These are phyloP conservation scores for Akabosia matsudoensis DNA, from an alignment of 1,140 invertebrate genomes.

Conservation along the genomic window DNA sequence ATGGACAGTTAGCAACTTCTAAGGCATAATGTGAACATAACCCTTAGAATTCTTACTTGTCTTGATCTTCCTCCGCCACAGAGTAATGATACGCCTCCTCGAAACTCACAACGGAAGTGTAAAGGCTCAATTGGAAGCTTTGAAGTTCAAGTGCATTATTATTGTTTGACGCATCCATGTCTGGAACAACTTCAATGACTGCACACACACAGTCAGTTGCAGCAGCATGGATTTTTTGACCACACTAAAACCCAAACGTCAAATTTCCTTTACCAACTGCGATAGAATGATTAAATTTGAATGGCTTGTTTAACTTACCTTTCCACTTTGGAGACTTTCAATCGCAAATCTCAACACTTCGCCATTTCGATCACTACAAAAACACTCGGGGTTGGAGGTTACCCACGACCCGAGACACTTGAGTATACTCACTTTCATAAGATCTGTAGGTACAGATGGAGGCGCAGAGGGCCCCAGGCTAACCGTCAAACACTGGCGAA, in stretches of 20 bases:
- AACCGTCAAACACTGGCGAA: slow-evolving; percentile 36
- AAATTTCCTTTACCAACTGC: slow-evolving; percentile 16
- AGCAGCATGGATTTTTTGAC: slow-evolving; percentile 40
- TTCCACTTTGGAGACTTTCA: slow-evolving; percentile 45
- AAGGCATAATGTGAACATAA: slow-evolving; percentile 11
- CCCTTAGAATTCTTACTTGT: slow-evolving; percentile 61
- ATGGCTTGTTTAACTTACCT: no score
- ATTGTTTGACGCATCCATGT: slow-evolving; percentile 75
- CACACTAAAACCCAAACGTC: slow-evolving; percentile 36
- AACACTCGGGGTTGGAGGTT: slow-evolving; percentile 42
- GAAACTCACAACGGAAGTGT: slow-evolving; percentile 73
- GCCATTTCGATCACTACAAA: slow-evolving; percentile 32
- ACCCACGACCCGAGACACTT: slow-evolving; percentile 47
- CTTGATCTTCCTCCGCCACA: slow-evolving; percentile 87
- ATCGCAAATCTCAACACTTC: slow-evolving; percentile 44
- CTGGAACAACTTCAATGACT: slow-evolving; percentile 79
- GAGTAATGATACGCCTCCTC: slow-evolving; percentile 85
- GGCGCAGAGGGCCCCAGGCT: slow-evolving; percentile 17
- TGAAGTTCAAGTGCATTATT: slow-evolving; percentile 59
- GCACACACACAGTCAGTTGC: slow-evolving; percentile 52
- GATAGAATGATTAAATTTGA: slow-evolving; percentile 26
- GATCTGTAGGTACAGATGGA: slow-evolving; percentile 26
- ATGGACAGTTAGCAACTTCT: background rate
- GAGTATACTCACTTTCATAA: slow-evolving; percentile 34
- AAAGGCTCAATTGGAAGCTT: slow-evolving; percentile 71